Evolutionary conservation across 2,888 invertebrate genomes (phyloP), one percentile per base, ranked within the genome.

Genomic region (Isoperla grammatica): DNA sequence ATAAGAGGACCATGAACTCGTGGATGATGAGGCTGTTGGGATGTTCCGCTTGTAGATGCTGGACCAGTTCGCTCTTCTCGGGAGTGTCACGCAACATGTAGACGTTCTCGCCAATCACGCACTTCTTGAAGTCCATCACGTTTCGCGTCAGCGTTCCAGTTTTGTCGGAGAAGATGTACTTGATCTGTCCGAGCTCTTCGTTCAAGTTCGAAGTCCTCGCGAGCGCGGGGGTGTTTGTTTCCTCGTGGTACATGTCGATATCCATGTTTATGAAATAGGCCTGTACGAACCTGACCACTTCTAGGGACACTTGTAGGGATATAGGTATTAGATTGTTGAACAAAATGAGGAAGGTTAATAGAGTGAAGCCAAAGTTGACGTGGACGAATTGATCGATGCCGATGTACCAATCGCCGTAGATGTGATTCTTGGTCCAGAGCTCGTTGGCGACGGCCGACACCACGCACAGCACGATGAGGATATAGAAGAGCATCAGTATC

Each of bases 271-370:
- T 94, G 75, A 94, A 94, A 69, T 88, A 87, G 0, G 93, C 93
- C 84, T 91, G 94, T 69, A 96, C 86, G 77, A 96, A 98, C 69
- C 99, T 85, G 63, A 99, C 99, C 64, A 99, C 87, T 78, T 99
- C 99, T 66, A 99, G 82, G 1, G 99, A 97, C 23, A 99, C 98
- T 87, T 98, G 99, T 68, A 99, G 80, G 66, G 97, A 97, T 76
- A 99, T 99, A 39, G 99, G 99, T 76, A 99, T 98, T 71, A 99
- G 84, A 78, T 99, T 99, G 81, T 98, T 98, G 83, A 95, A 99
- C 68, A 99, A 82, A 79, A 99, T 99, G 71, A 99, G 88, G 79
- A 99, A 99, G n/a, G 99, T 99, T 69, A 99, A 81, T 70, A 98
- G 86, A 77, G 95, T 97, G 78, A 90, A 95, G 70, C 84, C 84